phyloP scores from a whole-genome alignment of 2,888 invertebrate species.

The Acanthosepion esculentum region DNA sequence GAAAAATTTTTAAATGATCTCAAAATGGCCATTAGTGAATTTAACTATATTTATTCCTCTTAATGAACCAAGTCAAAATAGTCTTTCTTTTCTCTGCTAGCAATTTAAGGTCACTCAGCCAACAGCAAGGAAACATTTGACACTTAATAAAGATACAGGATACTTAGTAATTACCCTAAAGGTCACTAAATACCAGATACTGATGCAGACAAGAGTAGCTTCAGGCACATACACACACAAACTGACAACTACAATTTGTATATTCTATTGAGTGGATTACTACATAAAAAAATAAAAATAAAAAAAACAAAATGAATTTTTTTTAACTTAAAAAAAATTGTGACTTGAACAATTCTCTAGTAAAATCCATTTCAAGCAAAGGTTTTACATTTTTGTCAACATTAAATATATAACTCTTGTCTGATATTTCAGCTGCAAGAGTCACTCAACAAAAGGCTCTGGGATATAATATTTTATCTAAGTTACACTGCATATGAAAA shows the following conservation, averaged over 20 bases:
- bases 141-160: not conserved
- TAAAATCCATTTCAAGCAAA: no score
- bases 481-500: no score
- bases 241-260: not conserved
- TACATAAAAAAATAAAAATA: not conserved
- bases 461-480: no score
- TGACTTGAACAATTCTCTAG: no score
- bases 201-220: not conserved
- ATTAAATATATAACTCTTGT: no score
- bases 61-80: not conserved
- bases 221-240: not conserved
- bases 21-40: not conserved
- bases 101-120: not conserved
- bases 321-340: no score
- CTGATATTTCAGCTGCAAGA: no score
- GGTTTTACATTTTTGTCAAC: no score
- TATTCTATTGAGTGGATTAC: not conserved
- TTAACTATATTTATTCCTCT: not conserved
- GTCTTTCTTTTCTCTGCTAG: not conserved
- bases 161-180: not conserved
- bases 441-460: no score
- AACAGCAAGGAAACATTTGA: not conserved
- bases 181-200: slow-evolving; percentile 33
- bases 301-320: not conserved
- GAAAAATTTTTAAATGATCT: not conserved